Evolutionary conservation across 2,888 invertebrate genomes (phyloP).

Genomic region (Eupelmus urozonus): DNA sequence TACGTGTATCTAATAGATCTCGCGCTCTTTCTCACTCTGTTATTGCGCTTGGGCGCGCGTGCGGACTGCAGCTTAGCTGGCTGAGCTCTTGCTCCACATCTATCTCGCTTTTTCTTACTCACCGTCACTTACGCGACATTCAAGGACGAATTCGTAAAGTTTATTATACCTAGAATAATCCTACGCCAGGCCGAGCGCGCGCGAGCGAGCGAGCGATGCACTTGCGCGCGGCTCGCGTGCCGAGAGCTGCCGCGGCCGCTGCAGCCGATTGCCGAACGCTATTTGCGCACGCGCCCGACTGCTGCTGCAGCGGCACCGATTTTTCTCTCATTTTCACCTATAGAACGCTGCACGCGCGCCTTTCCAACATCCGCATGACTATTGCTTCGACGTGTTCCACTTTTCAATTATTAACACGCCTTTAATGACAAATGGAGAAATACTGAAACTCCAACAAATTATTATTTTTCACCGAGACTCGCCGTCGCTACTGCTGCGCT

Average conservation of each 20-base stretch:
- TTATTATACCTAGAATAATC: slow-evolving; percentile 59
- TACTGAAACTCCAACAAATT: no score
- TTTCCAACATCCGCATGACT: neutral
- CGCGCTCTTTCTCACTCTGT: neutral
- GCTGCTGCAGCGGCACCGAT: neutral
- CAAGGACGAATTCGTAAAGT: slow-evolving; percentile 61
- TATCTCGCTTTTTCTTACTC: slow-evolving; percentile 29
- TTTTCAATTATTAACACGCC: no score
- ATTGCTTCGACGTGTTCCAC: slow-evolving; percentile 15
- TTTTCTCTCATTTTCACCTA: slow-evolving; percentile 10
- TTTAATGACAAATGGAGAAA: no score
- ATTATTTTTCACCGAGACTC: no score
- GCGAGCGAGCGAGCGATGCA: slow-evolving; percentile 16
- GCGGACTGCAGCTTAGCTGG: neutral
- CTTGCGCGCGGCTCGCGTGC: slow-evolving; percentile 1
- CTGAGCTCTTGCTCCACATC: slow-evolving; percentile 8
- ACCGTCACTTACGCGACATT: slow-evolving; percentile 57
- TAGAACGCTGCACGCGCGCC: neutral
- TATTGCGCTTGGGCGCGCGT: neutral
- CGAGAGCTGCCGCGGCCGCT: no score
- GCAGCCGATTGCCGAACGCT: neutral
- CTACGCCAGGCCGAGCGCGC: slow-evolving; percentile 1
- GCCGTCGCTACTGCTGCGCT: no score
- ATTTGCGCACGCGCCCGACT: no score
- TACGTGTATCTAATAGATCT: neutral